phyloP scores from a whole-genome alignment of 2,113 vertebrate species.

The Leptodactylus fuscus region DNA sequence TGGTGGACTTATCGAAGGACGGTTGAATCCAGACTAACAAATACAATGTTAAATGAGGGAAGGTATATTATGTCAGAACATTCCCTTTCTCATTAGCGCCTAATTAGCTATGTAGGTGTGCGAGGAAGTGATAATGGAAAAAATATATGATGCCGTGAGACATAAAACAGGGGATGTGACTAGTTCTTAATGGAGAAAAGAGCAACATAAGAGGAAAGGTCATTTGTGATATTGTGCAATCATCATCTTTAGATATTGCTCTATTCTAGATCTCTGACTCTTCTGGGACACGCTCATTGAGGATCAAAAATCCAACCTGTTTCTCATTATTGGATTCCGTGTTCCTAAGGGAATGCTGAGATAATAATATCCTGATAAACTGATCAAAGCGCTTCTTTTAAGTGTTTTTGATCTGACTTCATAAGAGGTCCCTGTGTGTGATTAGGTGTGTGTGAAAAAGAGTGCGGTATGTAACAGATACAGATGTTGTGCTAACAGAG shows the following conservation, averaged over 20 bases:
- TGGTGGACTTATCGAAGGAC: conserved; percentile 35
- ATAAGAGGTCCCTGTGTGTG: conserved; percentile 26
- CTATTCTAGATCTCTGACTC: not conserved
- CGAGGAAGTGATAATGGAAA: conserved; percentile 23
- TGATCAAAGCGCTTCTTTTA: conserved; percentile 51
- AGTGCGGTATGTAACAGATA: conserved; percentile 28
- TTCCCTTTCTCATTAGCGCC: conserved; percentile 54
- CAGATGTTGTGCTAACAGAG: not conserved
- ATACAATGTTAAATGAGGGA: conserved; percentile 54
- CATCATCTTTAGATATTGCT: conserved; percentile 28
- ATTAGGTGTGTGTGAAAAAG: conserved; percentile 47
- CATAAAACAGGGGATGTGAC: conserved; percentile 41
- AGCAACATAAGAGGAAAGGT: conserved; percentile 34
- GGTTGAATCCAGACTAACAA: conserved; percentile 27
- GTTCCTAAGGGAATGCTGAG: conserved; percentile 31
- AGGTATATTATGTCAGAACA: conserved; percentile 46
- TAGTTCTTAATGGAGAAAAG: conserved; percentile 26
- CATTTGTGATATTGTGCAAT: conserved; percentile 6
- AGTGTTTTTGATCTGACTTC: conserved; percentile 42
- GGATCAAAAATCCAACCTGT: conserved; percentile 33
- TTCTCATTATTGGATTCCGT: conserved; percentile 46
- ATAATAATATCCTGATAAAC: conserved; percentile 40
- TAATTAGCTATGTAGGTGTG: conserved; percentile 57
- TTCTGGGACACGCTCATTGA: not conserved
- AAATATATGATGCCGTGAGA: conserved; percentile 42